Base-by-base conservation (phyloP, 2,797 vertebrate species). In the Centroberyx gerrardi region DNA sequence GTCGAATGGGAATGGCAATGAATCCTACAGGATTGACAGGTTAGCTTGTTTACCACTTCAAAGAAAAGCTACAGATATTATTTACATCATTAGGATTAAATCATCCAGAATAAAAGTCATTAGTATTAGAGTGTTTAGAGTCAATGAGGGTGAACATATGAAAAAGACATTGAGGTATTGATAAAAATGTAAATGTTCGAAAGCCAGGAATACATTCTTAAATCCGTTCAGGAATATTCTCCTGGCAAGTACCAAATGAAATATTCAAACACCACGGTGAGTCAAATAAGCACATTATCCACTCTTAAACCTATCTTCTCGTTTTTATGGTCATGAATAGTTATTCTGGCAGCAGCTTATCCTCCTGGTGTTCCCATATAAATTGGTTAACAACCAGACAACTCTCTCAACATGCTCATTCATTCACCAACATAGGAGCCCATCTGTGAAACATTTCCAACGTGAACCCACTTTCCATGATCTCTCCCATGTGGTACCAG, bases 401-500 rank as follows among this genome's bases (percentile, higher is more conserved):
- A 67, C 22, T 52, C 59, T 38, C 70, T 63, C 65, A 69, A 77
- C 72, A 74, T 60, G 65, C 73, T 53, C 76, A 48, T 75, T 88
- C 78, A 88, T 78, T 81, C 54, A 62, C 58, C 31, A 70, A 72
- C 51, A 66, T n/a, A 60, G 48, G 63, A 73, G 49, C 40, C 51
- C 75, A 88, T 88, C 88, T 90, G 83, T 80, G 68, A 90, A 88
- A 78, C 83, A 78, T 91, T 90, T 89, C 69, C 77, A 84, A 80
- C 6, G 4, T 59, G 58, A 79, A 87, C 58, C 58, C 55, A 78
- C 81, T 88, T 90, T 89, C 86, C 82, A 64, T 82, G 51, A 81
- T 62, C 64, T 68, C 72, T 87, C 83, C 76, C 76, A 65, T 68
- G 75, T 77, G 83, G 59, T 12, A 15, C 72, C 42, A 8, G 72